Evolutionary conservation across 2,888 invertebrate species (phyloP).

Genomic region (Urechis unicinctus): DNA sequence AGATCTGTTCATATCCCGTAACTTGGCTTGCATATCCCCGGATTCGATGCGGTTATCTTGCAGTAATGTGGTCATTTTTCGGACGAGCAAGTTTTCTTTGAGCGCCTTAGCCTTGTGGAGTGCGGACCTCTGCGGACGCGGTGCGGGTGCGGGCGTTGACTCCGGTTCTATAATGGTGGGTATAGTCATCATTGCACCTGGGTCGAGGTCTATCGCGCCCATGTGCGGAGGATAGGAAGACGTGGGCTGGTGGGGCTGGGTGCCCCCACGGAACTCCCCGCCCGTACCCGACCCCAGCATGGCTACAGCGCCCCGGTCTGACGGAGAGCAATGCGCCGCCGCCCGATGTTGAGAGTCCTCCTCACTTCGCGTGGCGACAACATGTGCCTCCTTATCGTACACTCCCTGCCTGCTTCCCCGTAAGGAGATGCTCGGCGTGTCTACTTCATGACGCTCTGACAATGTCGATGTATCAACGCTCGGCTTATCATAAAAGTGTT

Average conservation of each 20-base stretch:
- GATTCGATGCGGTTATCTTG: conserved; percentile 7
- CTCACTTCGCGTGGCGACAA: no score
- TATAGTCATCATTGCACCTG: background rate
- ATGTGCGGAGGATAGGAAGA: background rate
- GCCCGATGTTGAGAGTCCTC: no score
- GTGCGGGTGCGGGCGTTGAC: background rate
- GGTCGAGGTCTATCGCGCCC: background rate
- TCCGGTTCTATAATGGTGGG: background rate
- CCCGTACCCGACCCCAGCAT: no score
- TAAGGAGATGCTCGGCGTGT: no score
- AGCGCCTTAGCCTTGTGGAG: background rate
- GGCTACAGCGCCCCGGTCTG: no score
- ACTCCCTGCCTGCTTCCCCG: no score
- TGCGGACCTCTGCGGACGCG: background rate
- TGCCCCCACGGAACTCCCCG: no score
- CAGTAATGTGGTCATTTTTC: conserved; percentile 6
- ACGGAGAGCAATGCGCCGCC: no score
- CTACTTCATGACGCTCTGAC: no score
- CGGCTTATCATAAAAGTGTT: no score
- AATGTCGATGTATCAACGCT: no score
- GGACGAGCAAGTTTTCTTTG: conserved; percentile 4
- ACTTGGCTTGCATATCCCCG: conserved; percentile 3
- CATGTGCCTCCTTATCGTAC: no score
- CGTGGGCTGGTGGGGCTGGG: background rate
- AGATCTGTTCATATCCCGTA: conserved; percentile 4